phyloP scores from a whole-genome alignment of 2,797 vertebrate species.

The Otolemur crassicaudatus region DNA sequence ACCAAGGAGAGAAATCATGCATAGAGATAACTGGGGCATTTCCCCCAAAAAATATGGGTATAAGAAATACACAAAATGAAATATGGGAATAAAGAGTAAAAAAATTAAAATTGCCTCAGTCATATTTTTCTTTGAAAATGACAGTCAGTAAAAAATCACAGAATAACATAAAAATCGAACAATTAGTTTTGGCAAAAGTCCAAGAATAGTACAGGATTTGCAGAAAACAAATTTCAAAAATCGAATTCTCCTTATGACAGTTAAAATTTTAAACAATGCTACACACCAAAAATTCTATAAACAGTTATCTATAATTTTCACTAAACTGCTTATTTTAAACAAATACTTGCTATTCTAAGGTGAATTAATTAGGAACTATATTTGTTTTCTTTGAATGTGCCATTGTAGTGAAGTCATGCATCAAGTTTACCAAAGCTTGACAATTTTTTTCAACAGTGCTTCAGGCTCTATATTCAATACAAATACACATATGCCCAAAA shows the following conservation, averaged over 20 bases:
- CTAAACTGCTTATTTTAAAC: conserved; percentile 76
- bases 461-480: conserved; percentile 54
- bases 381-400: conserved; percentile 78
- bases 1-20: neutral
- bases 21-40: conserved; percentile 17
- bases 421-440: conserved; percentile 78
- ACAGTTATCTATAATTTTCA: conserved; percentile 73
- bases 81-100: neutral
- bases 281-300: conserved; percentile 66
- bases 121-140: conserved; percentile 11
- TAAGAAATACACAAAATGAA: neutral
- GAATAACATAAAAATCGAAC: conserved; percentile 39
- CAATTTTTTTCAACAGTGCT: conserved; percentile 58
- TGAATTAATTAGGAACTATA: conserved; percentile 84
- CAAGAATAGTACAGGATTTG: conserved; percentile 14
- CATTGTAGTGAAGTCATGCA: conserved; percentile 74
- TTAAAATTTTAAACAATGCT: conserved; percentile 76
- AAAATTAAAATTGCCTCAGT: conserved; percentile 12
- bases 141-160: conserved; percentile 25
- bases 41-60: neutral
- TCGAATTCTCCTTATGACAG: conserved; percentile 43
- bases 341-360: conserved; percentile 77
- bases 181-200: neutral
- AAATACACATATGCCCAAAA: conserved; percentile 67
- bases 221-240: conserved; percentile 3